phyloP scores from a whole-genome alignment of 2,113 vertebrate species.

The Rhea americana region DNA sequence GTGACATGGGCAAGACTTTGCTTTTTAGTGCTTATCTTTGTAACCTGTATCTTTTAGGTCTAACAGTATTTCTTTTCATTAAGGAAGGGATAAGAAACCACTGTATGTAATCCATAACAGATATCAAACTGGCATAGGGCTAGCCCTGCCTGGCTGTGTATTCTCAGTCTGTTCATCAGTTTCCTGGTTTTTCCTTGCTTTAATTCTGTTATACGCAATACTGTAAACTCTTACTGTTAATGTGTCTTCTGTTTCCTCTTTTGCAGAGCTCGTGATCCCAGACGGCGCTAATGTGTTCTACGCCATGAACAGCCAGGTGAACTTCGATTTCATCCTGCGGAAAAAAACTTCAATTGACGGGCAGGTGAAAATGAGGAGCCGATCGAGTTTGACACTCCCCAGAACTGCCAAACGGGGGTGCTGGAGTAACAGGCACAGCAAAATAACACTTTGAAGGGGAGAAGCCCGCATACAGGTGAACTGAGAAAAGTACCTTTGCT shows the following conservation, averaged over 20 bases:
- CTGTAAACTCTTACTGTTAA: neutral
- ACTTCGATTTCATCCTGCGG: conserved; percentile 91
- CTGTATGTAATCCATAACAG: neutral
- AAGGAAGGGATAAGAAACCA: neutral
- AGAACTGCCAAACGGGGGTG: conserved; percentile 79
- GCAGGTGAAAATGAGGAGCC: conserved; percentile 79
- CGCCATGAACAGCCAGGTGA: conserved; percentile 92
- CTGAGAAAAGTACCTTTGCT: neutral
- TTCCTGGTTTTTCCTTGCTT: neutral
- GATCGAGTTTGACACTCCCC: conserved; percentile 81
- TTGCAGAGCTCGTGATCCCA: conserved; percentile 90
- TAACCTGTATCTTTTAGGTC: neutral
- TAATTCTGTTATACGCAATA: neutral
- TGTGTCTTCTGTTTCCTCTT: neutral
- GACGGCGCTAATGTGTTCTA: conserved; percentile 92
- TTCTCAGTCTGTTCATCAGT: rapidly evolving
- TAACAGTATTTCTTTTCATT: neutral
- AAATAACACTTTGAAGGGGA: conserved; percentile 80
- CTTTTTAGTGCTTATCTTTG: neutral
- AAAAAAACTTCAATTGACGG: conserved; percentile 63
- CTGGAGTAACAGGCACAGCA: conserved; percentile 83
- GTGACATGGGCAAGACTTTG: too few relatives aligned
- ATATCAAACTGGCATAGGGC: neutral
- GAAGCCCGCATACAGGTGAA: neutral
- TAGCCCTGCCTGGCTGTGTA: neutral